These are phyloP conservation scores for Mactromeris polynyma DNA, from an alignment of 2,888 invertebrate species.

Conservation along the genomic window DNA sequence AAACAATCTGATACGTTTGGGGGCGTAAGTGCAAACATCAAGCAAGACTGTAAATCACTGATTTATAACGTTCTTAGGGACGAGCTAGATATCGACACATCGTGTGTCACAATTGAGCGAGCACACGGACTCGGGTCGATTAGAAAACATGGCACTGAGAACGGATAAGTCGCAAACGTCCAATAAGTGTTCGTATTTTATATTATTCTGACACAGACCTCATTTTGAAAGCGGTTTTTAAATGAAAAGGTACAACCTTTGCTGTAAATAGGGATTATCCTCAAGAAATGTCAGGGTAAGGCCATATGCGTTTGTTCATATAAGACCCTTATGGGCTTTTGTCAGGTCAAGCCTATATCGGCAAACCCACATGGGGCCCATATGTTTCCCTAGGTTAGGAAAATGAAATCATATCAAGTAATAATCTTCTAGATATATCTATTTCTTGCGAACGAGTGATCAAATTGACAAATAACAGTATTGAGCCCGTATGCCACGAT, in stretches of 20 bases:
- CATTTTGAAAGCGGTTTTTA: neutral
- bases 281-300: no score
- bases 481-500: no score
- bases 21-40: neutral
- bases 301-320: no score
- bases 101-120: neutral
- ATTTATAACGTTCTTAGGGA: neutral
- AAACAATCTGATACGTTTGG: neutral
- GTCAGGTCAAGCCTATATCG: no score
- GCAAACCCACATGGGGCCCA: no score
- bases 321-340: no score
- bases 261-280: neutral
- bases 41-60: neutral
- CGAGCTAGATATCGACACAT: neutral
- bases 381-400: no score
- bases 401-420: no score
- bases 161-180: neutral
- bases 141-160: neutral
- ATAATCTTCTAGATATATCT: no score
- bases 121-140: neutral
- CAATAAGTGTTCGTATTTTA: neutral
- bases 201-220: neutral
- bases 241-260: no score
- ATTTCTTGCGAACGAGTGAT: no score
- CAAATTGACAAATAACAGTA: no score